phyloP scores from a whole-genome alignment of 2,888 invertebrate species.

The Cryptocheilus praepositus region DNA sequence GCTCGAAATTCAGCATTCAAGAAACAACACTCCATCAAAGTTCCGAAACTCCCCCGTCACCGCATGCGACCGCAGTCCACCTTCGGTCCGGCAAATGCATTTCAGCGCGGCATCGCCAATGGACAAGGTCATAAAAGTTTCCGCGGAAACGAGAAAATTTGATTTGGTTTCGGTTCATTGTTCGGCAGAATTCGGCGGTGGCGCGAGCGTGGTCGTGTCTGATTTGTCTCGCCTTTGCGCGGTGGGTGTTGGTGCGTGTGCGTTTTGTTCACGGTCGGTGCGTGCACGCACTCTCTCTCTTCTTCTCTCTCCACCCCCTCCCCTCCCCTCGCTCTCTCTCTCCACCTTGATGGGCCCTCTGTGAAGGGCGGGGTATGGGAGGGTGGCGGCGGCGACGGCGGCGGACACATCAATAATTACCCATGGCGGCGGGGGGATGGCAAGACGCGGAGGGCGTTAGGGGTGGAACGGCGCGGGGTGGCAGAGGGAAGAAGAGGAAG shows the following conservation, averaged over 20 bases:
- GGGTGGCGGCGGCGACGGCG: conserved; percentile 61
- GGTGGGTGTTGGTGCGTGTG: conserved; percentile 24
- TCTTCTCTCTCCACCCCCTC: conserved; percentile 12
- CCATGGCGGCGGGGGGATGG: conserved; percentile 67
- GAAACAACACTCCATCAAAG: too few species aligned
- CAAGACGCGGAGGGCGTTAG: conserved; percentile 59
- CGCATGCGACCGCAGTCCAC: too few species aligned
- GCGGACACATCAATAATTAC: conserved; percentile 74
- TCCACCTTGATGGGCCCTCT: background rate
- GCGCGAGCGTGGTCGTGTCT: too few species aligned
- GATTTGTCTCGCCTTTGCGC: background rate
- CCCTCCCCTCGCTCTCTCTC: conserved; percentile 37
- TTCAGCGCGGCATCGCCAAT: too few species aligned
- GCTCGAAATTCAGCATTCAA: too few species aligned
- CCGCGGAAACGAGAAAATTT: too few species aligned
- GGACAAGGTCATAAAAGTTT: too few species aligned
- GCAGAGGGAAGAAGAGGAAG: conserved; percentile 50
- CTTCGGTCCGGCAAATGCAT: too few species aligned
- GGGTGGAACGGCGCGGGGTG: conserved; percentile 50
- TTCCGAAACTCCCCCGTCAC: too few species aligned
- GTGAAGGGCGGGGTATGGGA: conserved; percentile 35
- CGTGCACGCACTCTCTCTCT: conserved; percentile 37
- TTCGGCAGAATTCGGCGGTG: too few species aligned
- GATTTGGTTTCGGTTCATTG: too few species aligned
- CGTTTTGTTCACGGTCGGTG: conserved; percentile 38